These are phyloP conservation scores for Masticophis lateralis DNA, from an alignment of 2,797 vertebrate genomes.

Conservation along the genomic window DNA sequence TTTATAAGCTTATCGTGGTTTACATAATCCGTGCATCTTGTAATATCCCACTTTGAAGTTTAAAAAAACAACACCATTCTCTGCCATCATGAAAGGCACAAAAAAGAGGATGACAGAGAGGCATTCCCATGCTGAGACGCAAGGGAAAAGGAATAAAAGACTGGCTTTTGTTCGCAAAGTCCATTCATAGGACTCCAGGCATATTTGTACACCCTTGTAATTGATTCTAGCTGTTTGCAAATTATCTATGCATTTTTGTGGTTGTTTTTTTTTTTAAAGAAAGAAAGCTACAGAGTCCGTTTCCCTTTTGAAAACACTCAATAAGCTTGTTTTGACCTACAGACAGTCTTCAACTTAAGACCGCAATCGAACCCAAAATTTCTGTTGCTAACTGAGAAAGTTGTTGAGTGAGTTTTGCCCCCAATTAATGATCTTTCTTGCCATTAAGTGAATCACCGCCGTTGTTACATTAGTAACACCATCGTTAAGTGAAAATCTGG, in stretches of 20 bases:
- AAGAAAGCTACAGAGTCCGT: conserved; percentile 39
- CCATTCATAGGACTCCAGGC: not conserved
- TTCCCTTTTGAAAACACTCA: conserved; percentile 65
- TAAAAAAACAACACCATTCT: not conserved
- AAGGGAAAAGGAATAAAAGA: not conserved
- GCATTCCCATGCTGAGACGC: not conserved
- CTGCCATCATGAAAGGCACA: not conserved
- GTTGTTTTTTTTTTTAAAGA: not conserved
- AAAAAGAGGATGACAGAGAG: not conserved
- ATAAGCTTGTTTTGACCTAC: conserved; percentile 63
- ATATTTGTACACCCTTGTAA: not conserved
- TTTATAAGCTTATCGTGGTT: not conserved
- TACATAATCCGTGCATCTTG: not conserved
- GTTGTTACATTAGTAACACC: too few species aligned
- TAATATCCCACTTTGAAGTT: not conserved
- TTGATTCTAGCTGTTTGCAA: conserved; percentile 57
- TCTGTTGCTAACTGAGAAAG: not conserved
- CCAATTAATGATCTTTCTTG: too few species aligned
- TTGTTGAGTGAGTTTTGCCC: not conserved
- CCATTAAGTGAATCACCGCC: too few species aligned
- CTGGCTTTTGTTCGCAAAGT: not conserved
- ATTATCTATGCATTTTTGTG: conserved; percentile 51
- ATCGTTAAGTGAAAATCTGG: too few species aligned
- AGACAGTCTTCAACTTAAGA: not conserved
- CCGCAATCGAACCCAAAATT: not conserved